Percentiles rank a stretch among this genome's conserved stretches.
Conservation (phyloP, 2,888 invertebrate species). For the Nephrotoma guestfalica region DNA sequence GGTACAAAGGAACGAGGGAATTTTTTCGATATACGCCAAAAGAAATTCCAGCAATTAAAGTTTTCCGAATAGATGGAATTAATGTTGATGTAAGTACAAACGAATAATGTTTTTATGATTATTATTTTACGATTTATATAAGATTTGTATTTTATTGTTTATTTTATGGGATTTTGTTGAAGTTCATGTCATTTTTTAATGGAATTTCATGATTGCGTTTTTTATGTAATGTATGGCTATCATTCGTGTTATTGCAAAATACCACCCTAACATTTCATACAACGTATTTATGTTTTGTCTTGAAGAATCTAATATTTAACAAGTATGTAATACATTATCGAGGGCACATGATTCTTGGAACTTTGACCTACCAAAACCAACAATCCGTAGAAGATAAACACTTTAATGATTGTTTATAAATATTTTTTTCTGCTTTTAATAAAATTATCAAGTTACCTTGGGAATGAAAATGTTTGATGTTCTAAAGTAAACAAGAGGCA, state of each 20-base stretch:
- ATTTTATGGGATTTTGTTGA: background rate
- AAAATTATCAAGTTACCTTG: too few species aligned
- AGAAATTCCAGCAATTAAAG: conserved; percentile 46
- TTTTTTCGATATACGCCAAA: conserved; percentile 49
- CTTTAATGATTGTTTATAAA: background rate
- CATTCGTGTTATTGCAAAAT: background rate
- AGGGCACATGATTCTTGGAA: background rate
- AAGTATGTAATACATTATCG: background rate
- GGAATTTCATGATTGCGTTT: background rate
- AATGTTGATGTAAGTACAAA: conserved; percentile 40
- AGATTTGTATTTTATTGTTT: background rate
- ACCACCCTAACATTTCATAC: background rate
- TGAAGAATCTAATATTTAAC: background rate
- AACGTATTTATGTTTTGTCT: background rate
- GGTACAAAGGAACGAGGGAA: conserved; percentile 49
- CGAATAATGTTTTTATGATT: conserved; percentile 11
- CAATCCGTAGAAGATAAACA: background rate
- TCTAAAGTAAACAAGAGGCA: too few species aligned
- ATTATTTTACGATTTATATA: background rate
- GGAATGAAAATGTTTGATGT: too few species aligned
- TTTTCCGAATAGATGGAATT: conserved; percentile 45
- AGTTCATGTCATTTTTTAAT: background rate
- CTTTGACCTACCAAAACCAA: background rate
- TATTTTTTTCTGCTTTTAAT: too few species aligned
- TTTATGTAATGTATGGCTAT: background rate